Conservation (phyloP, 2,113 vertebrate species). For the Ursus arctos region DNA sequence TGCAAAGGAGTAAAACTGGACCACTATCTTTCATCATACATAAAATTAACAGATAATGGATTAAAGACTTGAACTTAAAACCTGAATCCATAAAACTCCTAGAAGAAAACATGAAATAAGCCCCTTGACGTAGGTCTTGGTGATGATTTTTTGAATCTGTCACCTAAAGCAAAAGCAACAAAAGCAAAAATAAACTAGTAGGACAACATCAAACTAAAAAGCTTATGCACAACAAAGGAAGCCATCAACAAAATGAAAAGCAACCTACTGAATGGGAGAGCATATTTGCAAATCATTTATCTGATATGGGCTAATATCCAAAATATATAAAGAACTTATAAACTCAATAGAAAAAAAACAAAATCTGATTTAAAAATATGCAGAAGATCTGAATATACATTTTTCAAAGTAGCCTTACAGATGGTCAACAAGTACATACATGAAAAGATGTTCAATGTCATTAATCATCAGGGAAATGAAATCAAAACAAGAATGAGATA, state of each 20-base stretch:
- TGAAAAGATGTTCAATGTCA: not conserved
- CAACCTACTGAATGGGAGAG: not conserved
- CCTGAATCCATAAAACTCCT: not conserved
- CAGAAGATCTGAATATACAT: not conserved
- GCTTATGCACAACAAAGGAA: not conserved
- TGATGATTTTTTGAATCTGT: not conserved
- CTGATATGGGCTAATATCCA: not conserved
- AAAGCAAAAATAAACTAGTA: not conserved
- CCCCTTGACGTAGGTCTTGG: not conserved
- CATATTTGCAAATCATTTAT: not conserved
- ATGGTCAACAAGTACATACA: not conserved
- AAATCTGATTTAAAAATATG: not conserved
- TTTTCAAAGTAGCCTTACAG: not conserved
- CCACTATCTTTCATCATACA: not conserved
- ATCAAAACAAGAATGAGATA: not conserved
- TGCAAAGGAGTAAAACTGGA: not conserved
- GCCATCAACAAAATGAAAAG: not conserved
- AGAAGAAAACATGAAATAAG: not conserved
- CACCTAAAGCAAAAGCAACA: not conserved
- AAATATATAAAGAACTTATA: not conserved
- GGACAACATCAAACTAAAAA: not conserved
- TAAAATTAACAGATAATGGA: not conserved
- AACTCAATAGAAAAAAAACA: not conserved
- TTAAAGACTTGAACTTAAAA: not conserved
- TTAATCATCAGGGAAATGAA: not conserved